A percentile compares a stretch with the other conserved stretches of the same genome.
Evolutionary conservation across 1,140 invertebrate genomes (phyloP).

Genomic region (Kradibia gibbosae): DNA sequence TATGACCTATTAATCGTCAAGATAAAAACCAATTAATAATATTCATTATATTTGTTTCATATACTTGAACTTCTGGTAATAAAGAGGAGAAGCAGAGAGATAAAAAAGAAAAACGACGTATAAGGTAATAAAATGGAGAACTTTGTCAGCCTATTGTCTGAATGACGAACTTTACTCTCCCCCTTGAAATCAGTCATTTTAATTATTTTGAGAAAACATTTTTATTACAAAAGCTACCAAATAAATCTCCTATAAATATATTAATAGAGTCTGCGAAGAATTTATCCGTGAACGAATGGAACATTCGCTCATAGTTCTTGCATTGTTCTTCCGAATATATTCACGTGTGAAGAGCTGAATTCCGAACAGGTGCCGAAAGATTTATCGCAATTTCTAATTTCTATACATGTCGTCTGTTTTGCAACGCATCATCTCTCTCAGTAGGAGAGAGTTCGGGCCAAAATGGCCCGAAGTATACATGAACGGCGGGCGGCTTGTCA

Average conservation of each 20-base stretch:
- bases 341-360: slow-evolving; percentile 28
- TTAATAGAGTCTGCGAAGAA: not conserved
- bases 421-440: not conserved
- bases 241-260: not conserved
- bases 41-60: no score
- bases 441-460: not conserved
- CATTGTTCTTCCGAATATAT: not conserved
- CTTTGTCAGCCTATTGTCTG: no score
- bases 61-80: no score
- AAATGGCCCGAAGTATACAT: no score
- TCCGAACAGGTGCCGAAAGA: slow-evolving; percentile 37
- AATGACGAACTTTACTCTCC: not conserved
- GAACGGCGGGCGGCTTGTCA: no score
- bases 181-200: not conserved
- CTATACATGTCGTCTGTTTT: not conserved
- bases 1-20: no score
- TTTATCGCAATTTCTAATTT: slow-evolving; percentile 26
- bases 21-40: no score
- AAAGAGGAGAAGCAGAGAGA: no score
- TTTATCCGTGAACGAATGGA: not conserved
- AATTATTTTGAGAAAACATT: not conserved
- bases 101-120: no score
- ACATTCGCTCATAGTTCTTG: not conserved
- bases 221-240: not conserved
- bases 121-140: no score